phyloP scores from a whole-genome alignment of 2,797 vertebrate genomes.

The Catamblyrhynchus diadema region DNA sequence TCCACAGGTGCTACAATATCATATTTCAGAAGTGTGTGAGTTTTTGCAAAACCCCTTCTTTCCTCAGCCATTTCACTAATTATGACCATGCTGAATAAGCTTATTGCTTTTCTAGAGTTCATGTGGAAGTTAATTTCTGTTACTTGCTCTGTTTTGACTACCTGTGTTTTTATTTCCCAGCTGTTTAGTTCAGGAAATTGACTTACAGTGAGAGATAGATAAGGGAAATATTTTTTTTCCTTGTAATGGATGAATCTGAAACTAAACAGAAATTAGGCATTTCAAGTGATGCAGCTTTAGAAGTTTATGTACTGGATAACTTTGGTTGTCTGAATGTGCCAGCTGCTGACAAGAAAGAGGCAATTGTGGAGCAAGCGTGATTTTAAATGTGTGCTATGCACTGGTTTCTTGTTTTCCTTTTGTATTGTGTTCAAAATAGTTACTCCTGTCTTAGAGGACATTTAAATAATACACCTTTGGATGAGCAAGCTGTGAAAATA shows the following conservation, averaged over 20 bases:
- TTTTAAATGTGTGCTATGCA: neutral
- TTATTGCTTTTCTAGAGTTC: neutral
- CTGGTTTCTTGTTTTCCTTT: neutral
- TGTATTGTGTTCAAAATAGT: neutral
- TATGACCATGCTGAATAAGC: neutral
- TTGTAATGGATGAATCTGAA: neutral
- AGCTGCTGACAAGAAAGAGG: neutral
- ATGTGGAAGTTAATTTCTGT: neutral
- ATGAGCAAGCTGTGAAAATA: neutral
- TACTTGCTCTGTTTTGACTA: neutral
- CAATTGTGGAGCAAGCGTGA: neutral
- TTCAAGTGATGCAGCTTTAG: neutral
- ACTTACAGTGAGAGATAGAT: neutral
- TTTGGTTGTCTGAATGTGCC: neutral
- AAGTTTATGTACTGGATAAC: neutral
- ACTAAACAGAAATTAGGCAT: neutral
- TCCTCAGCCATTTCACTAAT: neutral
- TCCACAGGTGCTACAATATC: neutral
- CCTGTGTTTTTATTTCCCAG: neutral
- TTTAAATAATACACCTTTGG: neutral
- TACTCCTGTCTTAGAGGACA: neutral
- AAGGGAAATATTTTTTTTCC: accelerated
- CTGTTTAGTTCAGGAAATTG: neutral
- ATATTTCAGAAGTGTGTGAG: neutral
- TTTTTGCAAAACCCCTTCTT: neutral